Evolutionary conservation across 1,140 invertebrate species (phyloP).

Genomic region (Chironomus tepperi): DNA sequence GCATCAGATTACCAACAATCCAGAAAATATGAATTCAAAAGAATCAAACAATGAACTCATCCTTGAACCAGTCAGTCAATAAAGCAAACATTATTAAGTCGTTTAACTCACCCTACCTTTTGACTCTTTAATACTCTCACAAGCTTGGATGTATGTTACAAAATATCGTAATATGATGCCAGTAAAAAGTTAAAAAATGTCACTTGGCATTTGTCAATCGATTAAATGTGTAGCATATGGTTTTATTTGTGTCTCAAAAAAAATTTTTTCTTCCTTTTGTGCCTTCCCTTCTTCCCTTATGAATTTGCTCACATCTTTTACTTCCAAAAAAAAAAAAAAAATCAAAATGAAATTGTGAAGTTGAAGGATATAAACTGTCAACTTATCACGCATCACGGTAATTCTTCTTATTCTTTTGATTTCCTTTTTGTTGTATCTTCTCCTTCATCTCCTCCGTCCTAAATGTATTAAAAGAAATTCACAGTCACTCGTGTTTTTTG

Average conservation of each 20-base stretch:
- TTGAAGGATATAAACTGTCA: constrained; percentile 13
- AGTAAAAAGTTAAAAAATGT: constrained; percentile 3
- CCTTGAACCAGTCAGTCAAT: neutral
- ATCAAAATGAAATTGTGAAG: neutral
- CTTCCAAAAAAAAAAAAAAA: too few species aligned
- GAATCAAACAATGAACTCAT: neutral
- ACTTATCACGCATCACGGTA: constrained; percentile 12
- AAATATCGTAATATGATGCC: neutral
- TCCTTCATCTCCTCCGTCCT: neutral
- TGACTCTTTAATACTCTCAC: neutral
- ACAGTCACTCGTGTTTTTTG: too few species aligned
- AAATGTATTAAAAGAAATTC: too few species aligned
- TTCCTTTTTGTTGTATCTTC: neutral
- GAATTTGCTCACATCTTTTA: too few species aligned
- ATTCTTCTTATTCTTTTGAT: neutral
- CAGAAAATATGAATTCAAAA: too few species aligned
- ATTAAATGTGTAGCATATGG: constrained; percentile 1
- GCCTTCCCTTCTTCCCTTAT: neutral
- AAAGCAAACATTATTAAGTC: too few species aligned
- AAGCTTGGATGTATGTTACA: too few species aligned
- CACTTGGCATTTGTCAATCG: constrained; percentile 23
- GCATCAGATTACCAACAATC: too few species aligned
- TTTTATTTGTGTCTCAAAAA: neutral
- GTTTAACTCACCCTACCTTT: neutral
- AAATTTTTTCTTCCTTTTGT: neutral